These are phyloP conservation scores for Acomys russatus DNA, from an alignment of 2,797 vertebrate genomes.

Conservation along the genomic window DNA sequence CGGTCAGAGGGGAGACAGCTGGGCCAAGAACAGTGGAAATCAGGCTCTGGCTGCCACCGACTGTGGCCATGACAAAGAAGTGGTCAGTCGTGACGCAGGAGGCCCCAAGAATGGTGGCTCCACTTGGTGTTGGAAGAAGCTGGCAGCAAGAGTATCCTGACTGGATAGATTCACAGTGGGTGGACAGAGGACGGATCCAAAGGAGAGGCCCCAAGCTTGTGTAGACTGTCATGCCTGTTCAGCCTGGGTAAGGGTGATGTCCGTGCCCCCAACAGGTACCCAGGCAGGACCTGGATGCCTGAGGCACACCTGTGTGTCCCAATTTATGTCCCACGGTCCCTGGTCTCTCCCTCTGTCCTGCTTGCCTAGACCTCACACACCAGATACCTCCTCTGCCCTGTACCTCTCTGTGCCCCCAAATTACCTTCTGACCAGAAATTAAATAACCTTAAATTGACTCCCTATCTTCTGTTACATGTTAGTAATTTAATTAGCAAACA, in stretches of 20 bases:
- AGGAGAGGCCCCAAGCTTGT: accelerated
- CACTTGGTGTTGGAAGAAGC: not conserved
- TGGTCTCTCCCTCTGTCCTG: not conserved
- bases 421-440: not conserved
- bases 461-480: conserved; percentile 73
- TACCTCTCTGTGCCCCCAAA: not conserved
- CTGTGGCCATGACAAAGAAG: accelerated
- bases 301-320: not conserved
- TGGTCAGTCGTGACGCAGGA: accelerated
- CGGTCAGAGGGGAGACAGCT: too few species aligned
- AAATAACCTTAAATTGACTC: conserved; percentile 67
- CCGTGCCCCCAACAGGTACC: accelerated
- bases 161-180: accelerated
- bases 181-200: not conserved
- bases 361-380: not conserved
- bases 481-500: conserved; percentile 72
- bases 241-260: accelerated
- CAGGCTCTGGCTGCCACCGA: too few species aligned
- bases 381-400: accelerated
- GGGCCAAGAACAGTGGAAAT: not conserved
- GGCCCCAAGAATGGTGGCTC: not conserved
- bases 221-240: not conserved
- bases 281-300: too few species aligned
- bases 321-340: not conserved
- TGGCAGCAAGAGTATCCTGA: accelerated